Conservation (phyloP, 2,113 vertebrate genomes). For the Smithornis capensis region DNA sequence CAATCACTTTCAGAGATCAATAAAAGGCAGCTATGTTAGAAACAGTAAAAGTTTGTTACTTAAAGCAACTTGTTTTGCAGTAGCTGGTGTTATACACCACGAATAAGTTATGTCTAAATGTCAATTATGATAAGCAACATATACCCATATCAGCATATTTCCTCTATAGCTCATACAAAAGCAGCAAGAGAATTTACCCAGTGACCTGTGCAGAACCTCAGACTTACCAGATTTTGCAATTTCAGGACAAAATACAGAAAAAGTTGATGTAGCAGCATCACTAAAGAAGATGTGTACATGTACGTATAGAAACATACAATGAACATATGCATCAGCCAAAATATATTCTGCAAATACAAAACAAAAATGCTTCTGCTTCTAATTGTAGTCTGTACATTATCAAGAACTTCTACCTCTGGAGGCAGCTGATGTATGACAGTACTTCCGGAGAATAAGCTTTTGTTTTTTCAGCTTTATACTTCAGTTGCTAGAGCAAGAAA, state of each 20-base stretch:
- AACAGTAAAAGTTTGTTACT: background rate
- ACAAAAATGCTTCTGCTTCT: background rate
- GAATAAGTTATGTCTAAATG: background rate
- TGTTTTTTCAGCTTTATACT: background rate
- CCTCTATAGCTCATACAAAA: background rate
- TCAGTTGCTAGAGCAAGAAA: background rate
- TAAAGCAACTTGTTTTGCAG: background rate
- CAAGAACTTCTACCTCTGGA: background rate
- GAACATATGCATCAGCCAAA: background rate
- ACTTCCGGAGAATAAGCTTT: background rate
- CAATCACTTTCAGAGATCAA: background rate
- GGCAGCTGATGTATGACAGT: background rate
- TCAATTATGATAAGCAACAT: background rate
- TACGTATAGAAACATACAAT: accelerated
- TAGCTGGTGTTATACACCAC: background rate
- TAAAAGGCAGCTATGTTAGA: background rate
- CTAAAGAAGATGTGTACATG: background rate
- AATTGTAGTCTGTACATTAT: background rate
- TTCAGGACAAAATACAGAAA: background rate
- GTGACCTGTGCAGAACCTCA: background rate
- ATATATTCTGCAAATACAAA: background rate
- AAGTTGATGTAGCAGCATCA: background rate
- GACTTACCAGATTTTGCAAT: background rate
- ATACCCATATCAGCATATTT: background rate
- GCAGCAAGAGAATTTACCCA: background rate